phyloP scores from a whole-genome alignment of 2,888 invertebrate genomes.

The Spodoptera picta region DNA sequence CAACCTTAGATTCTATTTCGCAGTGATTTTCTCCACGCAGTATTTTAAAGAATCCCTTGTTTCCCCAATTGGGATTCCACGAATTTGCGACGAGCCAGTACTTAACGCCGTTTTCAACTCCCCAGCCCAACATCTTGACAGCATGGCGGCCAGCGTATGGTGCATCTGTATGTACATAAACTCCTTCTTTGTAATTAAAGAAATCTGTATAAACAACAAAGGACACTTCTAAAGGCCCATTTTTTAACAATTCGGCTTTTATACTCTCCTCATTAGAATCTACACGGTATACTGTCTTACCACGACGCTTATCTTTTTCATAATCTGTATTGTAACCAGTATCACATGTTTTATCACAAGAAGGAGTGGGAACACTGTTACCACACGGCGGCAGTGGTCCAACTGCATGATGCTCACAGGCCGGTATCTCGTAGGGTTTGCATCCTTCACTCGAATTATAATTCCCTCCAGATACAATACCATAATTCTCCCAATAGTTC shows the following conservation, averaged over 20 bases:
- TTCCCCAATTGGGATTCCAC: slow-evolving; percentile 9
- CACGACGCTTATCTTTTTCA: slow-evolving; percentile 2
- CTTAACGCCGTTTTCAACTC: slow-evolving; percentile 7
- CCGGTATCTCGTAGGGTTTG: slow-evolving; percentile 4
- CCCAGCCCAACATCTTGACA: slow-evolving; percentile 15
- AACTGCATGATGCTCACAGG: slow-evolving; percentile 4
- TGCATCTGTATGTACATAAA: slow-evolving; percentile 1
- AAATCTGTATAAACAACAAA: background rate
- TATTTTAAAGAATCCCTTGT: slow-evolving; percentile 12
- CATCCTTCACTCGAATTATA: slow-evolving; percentile 16
- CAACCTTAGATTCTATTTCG: background rate
- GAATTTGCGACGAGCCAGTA: slow-evolving; percentile 15
- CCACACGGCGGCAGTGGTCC: slow-evolving; percentile 4
- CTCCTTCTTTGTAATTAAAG: slow-evolving; percentile 5
- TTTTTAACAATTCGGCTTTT: slow-evolving; percentile 4
- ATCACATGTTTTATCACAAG: slow-evolving; percentile 1
- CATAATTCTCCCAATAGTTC: slow-evolving; percentile 2
- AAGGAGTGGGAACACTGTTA: background rate
- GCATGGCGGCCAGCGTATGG: background rate
- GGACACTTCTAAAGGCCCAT: slow-evolving; percentile 2
- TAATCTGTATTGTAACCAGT: slow-evolving; percentile 2
- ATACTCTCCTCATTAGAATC: slow-evolving; percentile 1
- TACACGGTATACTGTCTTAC: background rate
- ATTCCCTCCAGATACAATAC: slow-evolving; percentile 19
- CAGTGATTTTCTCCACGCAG: slow-evolving; percentile 8